phyloP scores from a whole-genome alignment of 2,113 vertebrate species.

The Progne subis region DNA sequence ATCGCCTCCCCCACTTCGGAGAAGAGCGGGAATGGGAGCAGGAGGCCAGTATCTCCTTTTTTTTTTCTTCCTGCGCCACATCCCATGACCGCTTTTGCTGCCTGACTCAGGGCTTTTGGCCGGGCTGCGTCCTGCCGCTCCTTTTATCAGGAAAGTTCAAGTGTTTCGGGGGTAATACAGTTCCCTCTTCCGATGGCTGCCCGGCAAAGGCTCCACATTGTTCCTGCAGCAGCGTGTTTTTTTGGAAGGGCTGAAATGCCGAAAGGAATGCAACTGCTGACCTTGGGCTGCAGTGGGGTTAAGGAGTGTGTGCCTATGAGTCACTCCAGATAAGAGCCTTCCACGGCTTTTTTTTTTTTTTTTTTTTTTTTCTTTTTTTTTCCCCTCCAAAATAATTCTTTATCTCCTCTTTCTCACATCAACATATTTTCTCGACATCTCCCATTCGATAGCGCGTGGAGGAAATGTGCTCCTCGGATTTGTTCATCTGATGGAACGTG shows the following conservation, averaged over 20 bases:
- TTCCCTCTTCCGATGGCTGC: conserved; percentile 40
- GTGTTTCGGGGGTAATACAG: conserved; percentile 52
- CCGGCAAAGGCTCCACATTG: conserved; percentile 33
- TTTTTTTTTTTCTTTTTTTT: neutral
- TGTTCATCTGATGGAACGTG: conserved; percentile 40
- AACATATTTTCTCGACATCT: conserved; percentile 72
- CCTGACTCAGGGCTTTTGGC: conserved; percentile 61
- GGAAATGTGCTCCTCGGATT: conserved; percentile 55
- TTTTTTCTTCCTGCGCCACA: neutral
- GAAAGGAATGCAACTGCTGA: conserved; percentile 70
- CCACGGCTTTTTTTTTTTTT: conserved; percentile 15
- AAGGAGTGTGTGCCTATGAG: conserved; percentile 73
- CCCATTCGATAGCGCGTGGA: conserved; percentile 45
- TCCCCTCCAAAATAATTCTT: conserved; percentile 67
- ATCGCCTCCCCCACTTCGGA: neutral
- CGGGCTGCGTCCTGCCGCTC: conserved; percentile 2
- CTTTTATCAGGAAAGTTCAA: conserved; percentile 66
- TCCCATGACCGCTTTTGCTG: conserved; percentile 33
- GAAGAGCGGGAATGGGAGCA: neutral
- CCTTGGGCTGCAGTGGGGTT: conserved; percentile 74
- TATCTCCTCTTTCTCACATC: conserved; percentile 71
- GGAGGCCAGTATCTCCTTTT: neutral
- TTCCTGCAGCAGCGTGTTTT: conserved; percentile 62
- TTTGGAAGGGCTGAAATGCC: conserved; percentile 57
- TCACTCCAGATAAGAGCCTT: conserved; percentile 71